These are phyloP conservation scores for Zaprionus nigranus DNA, from an alignment of 1,140 invertebrate genomes.

Conservation along the genomic window DNA sequence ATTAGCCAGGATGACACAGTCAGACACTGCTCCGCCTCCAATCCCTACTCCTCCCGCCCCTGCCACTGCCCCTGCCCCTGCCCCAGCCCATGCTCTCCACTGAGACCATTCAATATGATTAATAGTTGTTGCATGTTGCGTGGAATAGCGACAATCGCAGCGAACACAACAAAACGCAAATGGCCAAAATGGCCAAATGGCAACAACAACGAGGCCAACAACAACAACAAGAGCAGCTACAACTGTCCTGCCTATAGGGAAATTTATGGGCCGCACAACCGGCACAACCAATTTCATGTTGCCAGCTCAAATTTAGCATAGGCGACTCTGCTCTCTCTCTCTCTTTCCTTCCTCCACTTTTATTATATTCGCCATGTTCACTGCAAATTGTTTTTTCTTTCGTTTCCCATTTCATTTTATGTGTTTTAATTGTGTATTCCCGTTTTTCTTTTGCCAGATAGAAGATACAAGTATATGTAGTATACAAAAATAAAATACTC, in stretches of 20 bases:
- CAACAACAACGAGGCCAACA: slow-evolving; percentile 3
- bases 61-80: neutral
- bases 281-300: slow-evolving; percentile 68
- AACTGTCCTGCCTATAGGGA: slow-evolving; percentile 46
- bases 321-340: neutral
- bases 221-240: neutral
- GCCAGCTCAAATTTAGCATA: slow-evolving; percentile 35
- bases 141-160: slow-evolving; percentile 56
- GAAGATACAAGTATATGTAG: neutral
- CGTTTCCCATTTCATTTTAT: slow-evolving; percentile 53
- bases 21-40: slow-evolving; percentile 4
- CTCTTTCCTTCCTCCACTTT: slow-evolving; percentile 8
- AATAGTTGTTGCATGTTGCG: slow-evolving; percentile 75
- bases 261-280: slow-evolving; percentile 69
- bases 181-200: slow-evolving; percentile 6
- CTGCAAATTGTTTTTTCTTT: slow-evolving; percentile 29
- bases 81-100: neutral
- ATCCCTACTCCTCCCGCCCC: slow-evolving; percentile 17
- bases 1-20: slow-evolving; percentile 67
- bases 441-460: slow-evolving; percentile 28
- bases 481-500: neutral
- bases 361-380: slow-evolving; percentile 33
- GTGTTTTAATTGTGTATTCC: slow-evolving; percentile 52
- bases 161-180: slow-evolving; percentile 26
- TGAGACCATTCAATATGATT: slow-evolving; percentile 73